Evolutionary conservation across 1,140 invertebrate genomes (phyloP).

Genomic region (Nasonia vitripennis): DNA sequence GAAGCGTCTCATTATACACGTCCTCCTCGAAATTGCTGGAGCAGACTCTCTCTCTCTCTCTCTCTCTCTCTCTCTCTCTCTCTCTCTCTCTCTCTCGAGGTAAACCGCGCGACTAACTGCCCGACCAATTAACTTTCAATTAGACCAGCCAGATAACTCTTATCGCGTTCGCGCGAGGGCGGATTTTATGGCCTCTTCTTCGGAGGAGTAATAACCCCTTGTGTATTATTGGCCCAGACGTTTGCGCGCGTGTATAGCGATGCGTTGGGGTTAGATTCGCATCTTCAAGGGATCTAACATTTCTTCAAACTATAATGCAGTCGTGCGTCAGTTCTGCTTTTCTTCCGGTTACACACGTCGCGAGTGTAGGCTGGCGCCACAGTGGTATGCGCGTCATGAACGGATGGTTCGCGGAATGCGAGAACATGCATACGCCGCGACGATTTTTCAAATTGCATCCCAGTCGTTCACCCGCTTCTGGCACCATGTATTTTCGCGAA

Average conservation of each 20-base stretch:
- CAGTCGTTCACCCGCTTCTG: slow-evolving; percentile 65
- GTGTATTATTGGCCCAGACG: not conserved
- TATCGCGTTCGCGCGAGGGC: slow-evolving; percentile 68
- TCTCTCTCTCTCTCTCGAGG: slow-evolving; percentile 50
- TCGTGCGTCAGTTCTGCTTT: not conserved
- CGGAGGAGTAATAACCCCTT: not conserved
- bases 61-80: slow-evolving; percentile 53
- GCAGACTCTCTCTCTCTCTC: slow-evolving; percentile 52
- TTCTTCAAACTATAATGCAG: no score
- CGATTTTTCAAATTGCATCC: slow-evolving; percentile 73
- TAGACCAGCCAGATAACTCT: slow-evolving; percentile 71
- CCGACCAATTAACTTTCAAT: slow-evolving; percentile 74
- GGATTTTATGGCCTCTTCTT: slow-evolving; percentile 64
- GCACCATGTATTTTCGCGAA: not conserved
- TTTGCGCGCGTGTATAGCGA: not conserved
- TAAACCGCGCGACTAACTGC: slow-evolving; percentile 63
- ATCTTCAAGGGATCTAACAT: slow-evolving; percentile 27
- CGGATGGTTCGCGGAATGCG: slow-evolving; percentile 49
- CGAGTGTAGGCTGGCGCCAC: not conserved
- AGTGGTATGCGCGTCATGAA: slow-evolving; percentile 48
- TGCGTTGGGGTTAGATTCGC: slow-evolving; percentile 56
- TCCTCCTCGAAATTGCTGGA: slow-evolving; percentile 67
- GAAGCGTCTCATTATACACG: not conserved
- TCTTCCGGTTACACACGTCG: not conserved
- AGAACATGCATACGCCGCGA: slow-evolving; percentile 50